Percentiles rank a stretch among this genome's conserved stretches.
phyloP scores from a whole-genome alignment of 2,888 invertebrate genomes.

The Hydraecia micacea region DNA sequence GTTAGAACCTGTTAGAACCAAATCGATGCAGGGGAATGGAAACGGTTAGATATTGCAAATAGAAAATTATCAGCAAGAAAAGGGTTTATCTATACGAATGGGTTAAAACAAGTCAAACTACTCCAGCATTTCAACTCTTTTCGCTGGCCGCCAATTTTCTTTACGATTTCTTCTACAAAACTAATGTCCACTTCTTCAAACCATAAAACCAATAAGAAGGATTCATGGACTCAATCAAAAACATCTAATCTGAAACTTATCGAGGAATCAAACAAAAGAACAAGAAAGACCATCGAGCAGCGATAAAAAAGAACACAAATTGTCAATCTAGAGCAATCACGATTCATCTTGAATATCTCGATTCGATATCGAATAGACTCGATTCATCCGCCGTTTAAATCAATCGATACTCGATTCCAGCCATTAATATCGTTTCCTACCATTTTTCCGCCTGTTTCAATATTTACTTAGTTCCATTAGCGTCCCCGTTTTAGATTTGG shows the following conservation, averaged over 20 bases:
- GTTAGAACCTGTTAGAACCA: no score
- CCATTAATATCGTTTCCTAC: slow-evolving; percentile 71
- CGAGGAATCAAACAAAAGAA: slow-evolving; percentile 38
- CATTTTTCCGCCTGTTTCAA: slow-evolving; percentile 69
- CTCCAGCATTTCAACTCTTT: neutral
- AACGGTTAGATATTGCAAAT: neutral
- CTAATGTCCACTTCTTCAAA: neutral
- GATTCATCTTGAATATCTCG: slow-evolving; percentile 65
- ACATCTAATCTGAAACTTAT: slow-evolving; percentile 37
- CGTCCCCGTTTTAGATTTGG: slow-evolving; percentile 54
- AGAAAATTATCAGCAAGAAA: neutral
- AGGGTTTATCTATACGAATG: neutral
- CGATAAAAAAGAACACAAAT: slow-evolving; percentile 68
- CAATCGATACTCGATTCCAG: slow-evolving; percentile 70
- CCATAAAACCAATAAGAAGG: slow-evolving; percentile 6
- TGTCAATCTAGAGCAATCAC: slow-evolving; percentile 70
- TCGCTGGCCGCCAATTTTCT: neutral
- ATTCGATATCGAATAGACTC: slow-evolving; percentile 66
- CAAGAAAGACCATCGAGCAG: slow-evolving; percentile 57
- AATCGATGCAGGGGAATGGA: no score
- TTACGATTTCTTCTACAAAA: neutral
- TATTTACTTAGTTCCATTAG: slow-evolving; percentile 69
- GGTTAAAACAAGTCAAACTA: neutral
- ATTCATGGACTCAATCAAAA: slow-evolving; percentile 27
- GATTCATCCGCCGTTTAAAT: slow-evolving; percentile 71